phyloP scores from a whole-genome alignment of 2,888 invertebrate genomes.

The Cephus pygmeus region DNA sequence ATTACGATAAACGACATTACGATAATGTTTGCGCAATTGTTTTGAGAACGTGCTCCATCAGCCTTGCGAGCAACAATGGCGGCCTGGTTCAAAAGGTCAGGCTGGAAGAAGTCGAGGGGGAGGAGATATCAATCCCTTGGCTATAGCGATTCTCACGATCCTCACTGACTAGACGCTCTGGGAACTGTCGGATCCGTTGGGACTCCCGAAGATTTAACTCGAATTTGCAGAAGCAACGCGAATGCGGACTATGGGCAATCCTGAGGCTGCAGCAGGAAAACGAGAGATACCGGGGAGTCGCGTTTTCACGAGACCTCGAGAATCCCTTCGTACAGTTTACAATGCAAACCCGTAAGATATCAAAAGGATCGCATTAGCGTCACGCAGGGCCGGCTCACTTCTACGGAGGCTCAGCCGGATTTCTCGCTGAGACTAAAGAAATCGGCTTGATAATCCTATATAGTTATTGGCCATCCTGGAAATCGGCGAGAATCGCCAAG shows the following conservation, averaged over 20 bases:
- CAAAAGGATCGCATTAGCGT: neutral
- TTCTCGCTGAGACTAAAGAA: neutral
- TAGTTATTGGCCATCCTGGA: neutral
- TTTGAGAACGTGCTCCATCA: slow-evolving; percentile 39
- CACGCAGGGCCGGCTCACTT: neutral
- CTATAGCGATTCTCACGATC: neutral
- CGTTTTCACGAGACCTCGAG: neutral
- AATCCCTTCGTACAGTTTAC: neutral
- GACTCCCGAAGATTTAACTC: neutral
- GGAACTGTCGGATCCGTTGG: neutral
- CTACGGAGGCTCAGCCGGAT: neutral
- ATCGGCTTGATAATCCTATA: neutral
- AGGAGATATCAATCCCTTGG: neutral
- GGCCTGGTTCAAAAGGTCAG: neutral
- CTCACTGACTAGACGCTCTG: neutral
- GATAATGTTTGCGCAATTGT: slow-evolving; percentile 43
- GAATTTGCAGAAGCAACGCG: neutral
- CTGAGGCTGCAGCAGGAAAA: neutral
- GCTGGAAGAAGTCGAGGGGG: neutral
- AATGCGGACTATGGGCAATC: neutral
- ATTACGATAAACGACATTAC: slow-evolving; percentile 6
- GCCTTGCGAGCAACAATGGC: neutral
- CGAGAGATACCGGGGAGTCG: neutral
- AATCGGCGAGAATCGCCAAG: neutral
- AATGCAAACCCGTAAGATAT: neutral